These are phyloP conservation scores for Pygathrix nemaeus DNA, from an alignment of 2,113 vertebrate genomes.

Conservation along the genomic window DNA sequence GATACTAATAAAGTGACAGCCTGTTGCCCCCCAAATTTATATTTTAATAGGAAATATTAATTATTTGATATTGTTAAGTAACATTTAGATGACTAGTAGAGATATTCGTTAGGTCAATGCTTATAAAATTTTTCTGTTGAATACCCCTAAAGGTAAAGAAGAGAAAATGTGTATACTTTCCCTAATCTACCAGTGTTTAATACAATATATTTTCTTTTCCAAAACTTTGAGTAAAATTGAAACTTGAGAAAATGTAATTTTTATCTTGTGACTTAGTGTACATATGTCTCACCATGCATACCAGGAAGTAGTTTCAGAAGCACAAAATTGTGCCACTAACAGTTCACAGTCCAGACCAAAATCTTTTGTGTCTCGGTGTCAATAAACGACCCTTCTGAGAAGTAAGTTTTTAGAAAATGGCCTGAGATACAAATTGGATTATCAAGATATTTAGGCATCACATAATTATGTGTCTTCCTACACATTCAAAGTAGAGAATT, in stretches of 20 bases:
- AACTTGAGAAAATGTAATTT: not conserved
- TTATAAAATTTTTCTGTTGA: not conserved
- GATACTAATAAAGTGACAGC: not conserved
- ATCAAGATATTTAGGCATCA: not conserved
- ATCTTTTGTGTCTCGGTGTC: not conserved
- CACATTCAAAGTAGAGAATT: not conserved
- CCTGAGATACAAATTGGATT: not conserved
- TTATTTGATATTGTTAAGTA: not conserved
- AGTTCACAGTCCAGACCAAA: not conserved
- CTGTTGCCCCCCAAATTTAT: not conserved
- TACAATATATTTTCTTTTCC: not conserved
- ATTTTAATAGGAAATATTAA: not conserved
- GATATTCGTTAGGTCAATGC: not conserved
- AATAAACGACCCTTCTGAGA: not conserved
- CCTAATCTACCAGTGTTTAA: not conserved
- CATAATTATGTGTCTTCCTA: not conserved
- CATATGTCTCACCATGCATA: no score
- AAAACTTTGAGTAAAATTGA: not conserved
- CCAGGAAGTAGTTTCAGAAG: not conserved
- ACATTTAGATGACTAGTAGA: not conserved
- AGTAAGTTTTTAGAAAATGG: not conserved
- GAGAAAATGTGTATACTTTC: not conserved
- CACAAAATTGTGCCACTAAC: not conserved
- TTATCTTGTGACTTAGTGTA: not conserved
- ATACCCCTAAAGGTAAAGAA: not conserved